Base-by-base conservation (phyloP, 2,113 vertebrate genomes). In the Silurus meridionalis region DNA sequence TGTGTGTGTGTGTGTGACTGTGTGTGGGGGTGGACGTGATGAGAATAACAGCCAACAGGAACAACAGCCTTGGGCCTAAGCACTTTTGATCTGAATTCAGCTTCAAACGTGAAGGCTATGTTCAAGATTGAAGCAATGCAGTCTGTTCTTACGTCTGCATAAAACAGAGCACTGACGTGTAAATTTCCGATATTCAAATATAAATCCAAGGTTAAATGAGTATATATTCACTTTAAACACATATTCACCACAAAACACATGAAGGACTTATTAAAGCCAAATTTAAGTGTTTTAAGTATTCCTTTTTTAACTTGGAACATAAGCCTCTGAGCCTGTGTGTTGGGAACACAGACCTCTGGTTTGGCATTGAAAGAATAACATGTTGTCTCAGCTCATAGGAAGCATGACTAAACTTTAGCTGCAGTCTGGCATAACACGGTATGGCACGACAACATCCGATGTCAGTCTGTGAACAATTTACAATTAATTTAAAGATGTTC, bases 31-130 rank as follows among this genome's bases (percentile, higher is more conserved):
- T 28, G 83, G 67, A 57, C 50, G 46, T 53, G 85, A 83, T 81
- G 46, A 48, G 74, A 87, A 81, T 86, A 86, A 88, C 84, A 87
- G 80, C 85, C 85, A 84, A 69, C 21, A 77, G 71, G 61, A 86
- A 86, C 57, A 83, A 82, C 57, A 87, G 84, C 72, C 85, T 87
- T 25, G n/a, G 61, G 78, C 58, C 28, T 74, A 57, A 78, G 48
- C 50, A 17, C 72, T 64, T 74, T 58, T 86, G 66, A 75, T 87
- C 83, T 48, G 80, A 85, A 55, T 25, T 82, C 86, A 87, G 78
- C 25, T 85, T 63, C 58, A 58, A 79, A 79, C 66, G 55, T 71
- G 52, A 50, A 66, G 25, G 15, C 8, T 55, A 55, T 52, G 37
- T 61, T 66, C 58, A 77, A 55, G 50, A 55, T 83, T 75, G 37